phyloP scores from a whole-genome alignment of 2,797 vertebrate genomes.

The Myripristis jacobus region DNA sequence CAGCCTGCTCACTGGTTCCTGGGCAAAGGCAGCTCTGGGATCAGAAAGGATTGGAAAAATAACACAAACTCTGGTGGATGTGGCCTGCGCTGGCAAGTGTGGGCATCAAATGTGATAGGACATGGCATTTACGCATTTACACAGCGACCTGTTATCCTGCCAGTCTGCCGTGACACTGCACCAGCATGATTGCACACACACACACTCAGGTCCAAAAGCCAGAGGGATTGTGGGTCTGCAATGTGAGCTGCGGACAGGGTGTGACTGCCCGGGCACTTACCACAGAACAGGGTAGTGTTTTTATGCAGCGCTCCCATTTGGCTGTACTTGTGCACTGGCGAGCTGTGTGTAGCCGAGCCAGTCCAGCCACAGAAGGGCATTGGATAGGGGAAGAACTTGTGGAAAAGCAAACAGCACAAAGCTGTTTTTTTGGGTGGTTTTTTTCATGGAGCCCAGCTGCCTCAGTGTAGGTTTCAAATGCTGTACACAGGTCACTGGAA shows the following conservation, averaged over 20 bases:
- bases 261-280: constrained; percentile 66
- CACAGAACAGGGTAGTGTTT: constrained; percentile 74
- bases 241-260: constrained; percentile 67
- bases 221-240: constrained; percentile 47
- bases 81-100: neutral
- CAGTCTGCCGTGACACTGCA: constrained; percentile 34
- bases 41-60: constrained; percentile 33
- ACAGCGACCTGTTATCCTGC: constrained; percentile 30
- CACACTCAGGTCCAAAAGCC: constrained; percentile 13
- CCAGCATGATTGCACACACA: constrained; percentile 21
- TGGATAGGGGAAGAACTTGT: constrained; percentile 57
- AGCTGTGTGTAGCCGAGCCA: constrained; percentile 59
- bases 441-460: constrained; percentile 63
- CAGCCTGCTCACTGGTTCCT: constrained; percentile 4
- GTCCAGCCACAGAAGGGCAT: constrained; percentile 70
- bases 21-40: neutral
- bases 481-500: constrained; percentile 18
- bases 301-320: constrained; percentile 69
- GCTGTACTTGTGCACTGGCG: constrained; percentile 52
- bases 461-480: constrained; percentile 43
- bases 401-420: constrained; percentile 73
- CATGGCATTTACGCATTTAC: constrained; percentile 33
- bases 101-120: constrained; percentile 36
- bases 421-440: constrained; percentile 54
- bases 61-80: constrained; percentile 17